phyloP scores from a whole-genome alignment of 2,888 invertebrate species.

The Acronicta aceris region DNA sequence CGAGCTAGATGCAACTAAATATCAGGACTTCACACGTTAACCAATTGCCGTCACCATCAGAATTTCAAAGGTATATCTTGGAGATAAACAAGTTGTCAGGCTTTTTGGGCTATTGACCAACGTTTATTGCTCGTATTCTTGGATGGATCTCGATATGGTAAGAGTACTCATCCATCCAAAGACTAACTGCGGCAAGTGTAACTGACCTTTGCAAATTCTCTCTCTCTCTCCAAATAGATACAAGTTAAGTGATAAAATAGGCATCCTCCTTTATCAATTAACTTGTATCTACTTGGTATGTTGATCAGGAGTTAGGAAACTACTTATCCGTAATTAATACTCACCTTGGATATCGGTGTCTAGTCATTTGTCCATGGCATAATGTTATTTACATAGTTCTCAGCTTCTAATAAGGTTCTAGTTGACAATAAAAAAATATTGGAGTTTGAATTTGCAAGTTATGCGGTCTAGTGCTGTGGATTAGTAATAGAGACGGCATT shows the following conservation, averaged over 20 bases:
- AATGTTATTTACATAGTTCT: conserved; percentile 16
- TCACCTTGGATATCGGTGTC: conserved; percentile 24
- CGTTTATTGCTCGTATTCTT: too few species aligned
- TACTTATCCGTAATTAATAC: conserved; percentile 40
- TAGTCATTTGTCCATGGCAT: conserved; percentile 35
- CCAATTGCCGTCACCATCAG: too few species aligned
- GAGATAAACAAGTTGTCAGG: not conserved
- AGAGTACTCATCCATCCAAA: too few species aligned
- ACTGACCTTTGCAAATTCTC: too few species aligned
- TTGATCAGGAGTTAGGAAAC: conserved; percentile 39
- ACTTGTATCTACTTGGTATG: conserved; percentile 35
- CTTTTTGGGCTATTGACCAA: not conserved
- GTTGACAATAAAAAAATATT: conserved; percentile 17
- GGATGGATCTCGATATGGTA: not conserved
- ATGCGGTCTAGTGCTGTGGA: conserved; percentile 3
- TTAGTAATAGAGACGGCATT: conserved; percentile 30
- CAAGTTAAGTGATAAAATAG: too few species aligned
- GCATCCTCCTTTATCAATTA: conserved; percentile 14
- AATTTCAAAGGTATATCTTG: too few species aligned
- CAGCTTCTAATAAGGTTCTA: conserved; percentile 11
- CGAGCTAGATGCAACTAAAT: too few species aligned
- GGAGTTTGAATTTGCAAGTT: conserved; percentile 3
- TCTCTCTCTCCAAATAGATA: too few species aligned
- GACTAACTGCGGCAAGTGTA: too few species aligned
- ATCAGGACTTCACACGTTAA: too few species aligned